Base-by-base conservation (phyloP, 2,888 invertebrate genomes). In the Nezara viridula region DNA sequence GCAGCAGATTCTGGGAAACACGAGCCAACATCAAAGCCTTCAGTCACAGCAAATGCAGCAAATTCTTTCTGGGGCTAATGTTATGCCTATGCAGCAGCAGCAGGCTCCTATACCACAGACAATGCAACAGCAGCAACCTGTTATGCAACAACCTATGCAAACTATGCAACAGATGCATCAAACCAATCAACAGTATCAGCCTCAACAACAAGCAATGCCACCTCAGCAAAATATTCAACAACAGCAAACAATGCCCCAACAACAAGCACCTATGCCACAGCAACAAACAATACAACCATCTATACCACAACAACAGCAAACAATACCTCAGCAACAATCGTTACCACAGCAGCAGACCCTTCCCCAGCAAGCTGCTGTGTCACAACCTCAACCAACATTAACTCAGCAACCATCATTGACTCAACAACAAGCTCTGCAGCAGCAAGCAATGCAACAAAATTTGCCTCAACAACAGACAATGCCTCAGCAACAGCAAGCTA, bases 41-140 rank as follows among this genome's bases (percentile, higher is more conserved):
- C 92, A 92, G 66, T 91, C 92, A 86, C 92, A 92, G 89, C 92
- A 92, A 90, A 91, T 92, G 86, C 92, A 92, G 90, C 92, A 92
- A 91, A 92, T 92, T 12, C 91, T 92, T 88, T 91, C 91, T 50
- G 90, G 91, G 87, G 90, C 91, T 4, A 91, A 91, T 85, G 89
- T 86, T 90, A 91, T 90, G 88, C 89, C 90, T 49, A 85, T 87
- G 88, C 90, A 88, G 86, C 91, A 90, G 90, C 91, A 88, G 88
- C 92, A 93, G 6, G 92, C 92, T 90, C 92, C 93, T 91, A 94
- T 94, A 49, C 91, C 32, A 87, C 89, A 86, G 89, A 94, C 89
- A 77, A 90, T 89, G 91, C 94, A 94, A 91, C 92, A 94, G 91
- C 94, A 94, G 91, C 94, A 94, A 92, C 93, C 91, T 40, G 94